A percentile compares a stretch with the other conserved stretches of the same genome.
Evolutionary conservation across 2,797 vertebrate species (phyloP).

Genomic region (Bradypus variegatus): DNA sequence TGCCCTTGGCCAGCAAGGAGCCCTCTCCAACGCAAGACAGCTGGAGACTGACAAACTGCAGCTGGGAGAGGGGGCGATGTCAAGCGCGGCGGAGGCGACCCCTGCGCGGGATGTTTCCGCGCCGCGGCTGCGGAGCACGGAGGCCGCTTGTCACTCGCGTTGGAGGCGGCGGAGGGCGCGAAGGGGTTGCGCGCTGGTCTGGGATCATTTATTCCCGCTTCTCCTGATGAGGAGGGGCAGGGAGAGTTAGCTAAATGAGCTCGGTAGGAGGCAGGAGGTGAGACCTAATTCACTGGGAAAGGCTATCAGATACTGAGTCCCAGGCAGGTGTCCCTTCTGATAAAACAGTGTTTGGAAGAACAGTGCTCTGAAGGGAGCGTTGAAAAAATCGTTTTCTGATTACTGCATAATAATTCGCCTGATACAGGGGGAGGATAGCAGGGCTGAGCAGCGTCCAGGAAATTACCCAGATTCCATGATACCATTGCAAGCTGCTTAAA

Average conservation of each 20-base stretch:
- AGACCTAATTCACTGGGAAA: fast-evolving
- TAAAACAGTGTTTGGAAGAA: not conserved
- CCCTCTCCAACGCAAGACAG: not conserved
- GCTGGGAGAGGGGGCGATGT: constrained; percentile 32
- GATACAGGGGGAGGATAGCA: not conserved
- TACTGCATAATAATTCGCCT: fast-evolving
- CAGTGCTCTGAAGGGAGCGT: not conserved
- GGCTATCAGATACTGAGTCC: not conserved
- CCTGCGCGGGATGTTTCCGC: constrained; percentile 39
- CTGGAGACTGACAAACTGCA: not conserved
- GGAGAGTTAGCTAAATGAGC: not conserved
- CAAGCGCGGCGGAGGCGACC: constrained; percentile 42
- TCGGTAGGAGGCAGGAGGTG: not conserved
- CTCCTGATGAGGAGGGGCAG: no score
- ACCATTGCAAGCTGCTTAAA: not conserved
- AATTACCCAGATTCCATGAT: not conserved
- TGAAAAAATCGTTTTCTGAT: fast-evolving
- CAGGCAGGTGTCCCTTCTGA: not conserved
- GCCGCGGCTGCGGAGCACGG: constrained; percentile 38
- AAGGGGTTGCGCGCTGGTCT: not conserved
- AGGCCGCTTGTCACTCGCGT: constrained; percentile 35
- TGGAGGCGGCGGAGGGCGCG: constrained; percentile 23
- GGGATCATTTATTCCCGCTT: not conserved
- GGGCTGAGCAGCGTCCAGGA: not conserved
- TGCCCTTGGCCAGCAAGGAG: not conserved